Percentiles rank a stretch among this genome's conserved stretches.
Evolutionary conservation across 2,113 vertebrate genomes (phyloP).

Genomic region (Orcinus orca): DNA sequence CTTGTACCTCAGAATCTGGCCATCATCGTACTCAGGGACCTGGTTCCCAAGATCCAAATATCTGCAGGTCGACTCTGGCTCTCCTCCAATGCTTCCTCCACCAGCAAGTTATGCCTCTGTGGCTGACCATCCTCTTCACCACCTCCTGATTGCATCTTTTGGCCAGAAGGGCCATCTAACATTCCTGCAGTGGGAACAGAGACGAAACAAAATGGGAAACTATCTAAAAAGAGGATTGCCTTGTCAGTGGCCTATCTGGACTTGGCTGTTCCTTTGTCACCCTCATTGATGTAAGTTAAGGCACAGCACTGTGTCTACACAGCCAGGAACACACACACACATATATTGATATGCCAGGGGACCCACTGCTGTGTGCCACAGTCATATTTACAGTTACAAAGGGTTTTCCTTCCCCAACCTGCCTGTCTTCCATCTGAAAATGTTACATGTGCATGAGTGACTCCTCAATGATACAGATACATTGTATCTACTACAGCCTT

Average conservation of each 20-base stretch:
- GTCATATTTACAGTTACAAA: neutral
- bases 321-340: neutral
- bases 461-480: neutral
- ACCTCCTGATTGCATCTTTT: neutral
- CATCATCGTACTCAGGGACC: neutral
- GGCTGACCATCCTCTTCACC: neutral
- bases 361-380: neutral
- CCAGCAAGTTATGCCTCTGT: accelerated
- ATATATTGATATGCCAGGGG: neutral
- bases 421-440: neutral
- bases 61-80: neutral
- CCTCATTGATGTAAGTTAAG: neutral
- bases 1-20: neutral
- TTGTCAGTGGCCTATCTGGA: neutral
- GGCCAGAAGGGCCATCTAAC: neutral
- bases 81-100: too few species aligned
- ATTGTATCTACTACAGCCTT: neutral
- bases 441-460: neutral
- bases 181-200: neutral
- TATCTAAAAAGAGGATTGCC: neutral
- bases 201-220: neutral
- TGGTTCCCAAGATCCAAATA: neutral
- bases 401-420: neutral
- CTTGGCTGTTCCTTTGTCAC: neutral
- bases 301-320: neutral